Percentiles rank a stretch among this genome's conserved stretches.
phyloP scores from a whole-genome alignment of 2,888 invertebrate genomes.

The Phlogophora meticulosa region DNA sequence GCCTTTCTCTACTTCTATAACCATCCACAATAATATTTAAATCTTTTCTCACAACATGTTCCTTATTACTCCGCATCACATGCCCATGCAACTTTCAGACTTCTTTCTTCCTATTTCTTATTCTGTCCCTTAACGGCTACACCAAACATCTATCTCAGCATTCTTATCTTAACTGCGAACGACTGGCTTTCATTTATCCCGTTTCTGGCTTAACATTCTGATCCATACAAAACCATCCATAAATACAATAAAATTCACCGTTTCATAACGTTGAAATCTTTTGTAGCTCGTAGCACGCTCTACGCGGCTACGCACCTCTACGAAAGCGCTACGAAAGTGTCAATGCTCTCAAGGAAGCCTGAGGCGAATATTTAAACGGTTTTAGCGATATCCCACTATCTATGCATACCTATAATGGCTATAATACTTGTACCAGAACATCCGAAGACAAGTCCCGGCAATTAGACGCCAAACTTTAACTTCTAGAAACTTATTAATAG shows the following conservation, averaged over 20 bases:
- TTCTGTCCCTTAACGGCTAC: no score
- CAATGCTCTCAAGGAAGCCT: background rate
- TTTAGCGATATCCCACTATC: constrained; percentile 32
- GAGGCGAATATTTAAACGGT: constrained; percentile 18
- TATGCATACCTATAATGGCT: constrained; percentile 6
- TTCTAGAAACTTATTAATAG: constrained; percentile 43
- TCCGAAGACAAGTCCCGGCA: constrained; percentile 58
- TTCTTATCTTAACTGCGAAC: no score
- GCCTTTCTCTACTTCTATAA: no score
- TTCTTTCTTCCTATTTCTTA: no score
- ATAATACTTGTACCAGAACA: constrained; percentile 35
- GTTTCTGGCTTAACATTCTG: no score
- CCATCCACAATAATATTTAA: no score
- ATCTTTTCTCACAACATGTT: no score
- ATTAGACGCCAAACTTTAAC: constrained; percentile 57
- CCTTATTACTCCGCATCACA: no score
- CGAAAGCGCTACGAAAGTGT: constrained; percentile 34
- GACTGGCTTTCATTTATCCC: no score
- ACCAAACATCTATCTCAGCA: no score
- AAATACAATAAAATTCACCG: background rate
- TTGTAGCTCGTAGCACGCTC: constrained; percentile 18
- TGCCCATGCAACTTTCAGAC: no score
- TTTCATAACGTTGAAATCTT: constrained; percentile 17
- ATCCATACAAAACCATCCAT: no score
- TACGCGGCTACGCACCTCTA: constrained; percentile 51